Base-by-base conservation (phyloP, 2,888 invertebrate species). In the Altica lythri region DNA sequence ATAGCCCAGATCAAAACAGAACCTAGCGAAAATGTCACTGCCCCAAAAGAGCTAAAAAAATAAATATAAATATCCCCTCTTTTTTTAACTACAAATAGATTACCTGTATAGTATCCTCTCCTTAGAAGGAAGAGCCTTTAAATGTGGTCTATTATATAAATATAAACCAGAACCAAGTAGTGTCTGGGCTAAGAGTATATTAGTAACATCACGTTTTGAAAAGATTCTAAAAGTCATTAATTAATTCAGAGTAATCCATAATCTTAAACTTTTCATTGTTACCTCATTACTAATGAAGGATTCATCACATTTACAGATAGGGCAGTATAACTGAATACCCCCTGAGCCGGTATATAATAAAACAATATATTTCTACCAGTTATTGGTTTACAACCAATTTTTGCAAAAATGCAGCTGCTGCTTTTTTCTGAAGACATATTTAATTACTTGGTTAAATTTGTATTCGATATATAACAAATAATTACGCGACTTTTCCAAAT, bases 1-100 rank as follows among this genome's bases (percentile, higher is more conserved):
- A 95, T 86, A 5, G 95, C 95, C 90, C 94, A 94, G 59, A 89
- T 78, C 52, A 95, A 81, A 38, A 95, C 89, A 0, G 94, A 93
- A 9, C 95, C 95, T 71, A 95, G 85, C 61, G 92, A 92, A 80
- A 95, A 90, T 14, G 95, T 80, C 6, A 90, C 80, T 35, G 92
- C 86, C 45, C 90, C 90, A 54, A 88, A 79, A 32, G 76, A 74
- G 75, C 83, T 82, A 67, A 52, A 75, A 76, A 16, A 34, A 14
- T 1, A n/a, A 30, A 34, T 30, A 10, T 22, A 44, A 30, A 14
- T 18, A 46, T 16, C n/a, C 1, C 12, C 17, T 44, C 9, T 9
- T 10, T 13, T 9, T 1, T 68, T n/a, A n/a, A n/a, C n/a, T n/a
- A n/a, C n/a, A n/a, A n/a, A n/a, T n/a, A n/a, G n/a, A n/a, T n/a